Conservation (phyloP, 2,113 vertebrate genomes). For the Brienomyrus longianalis region DNA sequence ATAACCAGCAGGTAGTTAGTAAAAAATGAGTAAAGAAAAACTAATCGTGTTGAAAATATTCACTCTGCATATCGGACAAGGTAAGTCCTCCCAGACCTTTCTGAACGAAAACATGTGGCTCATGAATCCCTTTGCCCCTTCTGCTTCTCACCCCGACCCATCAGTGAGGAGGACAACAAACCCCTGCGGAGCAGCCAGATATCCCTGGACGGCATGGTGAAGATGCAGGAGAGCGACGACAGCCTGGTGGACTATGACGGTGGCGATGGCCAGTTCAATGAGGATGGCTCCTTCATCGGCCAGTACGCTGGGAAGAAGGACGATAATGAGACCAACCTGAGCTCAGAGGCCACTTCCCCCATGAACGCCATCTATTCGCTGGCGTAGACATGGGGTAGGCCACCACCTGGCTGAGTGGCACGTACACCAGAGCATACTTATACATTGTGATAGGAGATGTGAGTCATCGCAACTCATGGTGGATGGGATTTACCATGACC, state of each 20-base stretch:
- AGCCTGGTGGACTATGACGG: conserved; percentile 96
- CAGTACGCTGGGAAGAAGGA: conserved; percentile 94
- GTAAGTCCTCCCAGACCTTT: neutral
- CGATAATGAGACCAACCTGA: conserved; percentile 78
- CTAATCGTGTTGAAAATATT: neutral
- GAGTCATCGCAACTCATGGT: neutral
- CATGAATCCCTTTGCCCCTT: neutral
- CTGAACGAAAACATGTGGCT: neutral
- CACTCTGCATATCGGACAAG: neutral
- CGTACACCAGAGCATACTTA: neutral
- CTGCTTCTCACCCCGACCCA: conserved; percentile 16
- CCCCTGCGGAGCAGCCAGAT: conserved; percentile 83
- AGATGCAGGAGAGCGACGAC: conserved; percentile 84
- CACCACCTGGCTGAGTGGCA: neutral
- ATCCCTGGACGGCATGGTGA: conserved; percentile 80
- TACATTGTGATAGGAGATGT: neutral
- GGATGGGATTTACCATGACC: neutral
- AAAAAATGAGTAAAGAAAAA: neutral
- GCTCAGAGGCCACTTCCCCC: conserved; percentile 80
- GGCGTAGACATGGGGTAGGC: conserved; percentile 53
- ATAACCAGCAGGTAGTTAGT: neutral
- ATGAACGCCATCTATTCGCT: conserved; percentile 85
- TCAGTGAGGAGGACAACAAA: conserved; percentile 86
- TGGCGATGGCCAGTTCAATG: conserved; percentile 85
- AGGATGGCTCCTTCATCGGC: conserved; percentile 96